Conservation (phyloP, 1,140 invertebrate genomes). For the Eupeodes corollae region DNA sequence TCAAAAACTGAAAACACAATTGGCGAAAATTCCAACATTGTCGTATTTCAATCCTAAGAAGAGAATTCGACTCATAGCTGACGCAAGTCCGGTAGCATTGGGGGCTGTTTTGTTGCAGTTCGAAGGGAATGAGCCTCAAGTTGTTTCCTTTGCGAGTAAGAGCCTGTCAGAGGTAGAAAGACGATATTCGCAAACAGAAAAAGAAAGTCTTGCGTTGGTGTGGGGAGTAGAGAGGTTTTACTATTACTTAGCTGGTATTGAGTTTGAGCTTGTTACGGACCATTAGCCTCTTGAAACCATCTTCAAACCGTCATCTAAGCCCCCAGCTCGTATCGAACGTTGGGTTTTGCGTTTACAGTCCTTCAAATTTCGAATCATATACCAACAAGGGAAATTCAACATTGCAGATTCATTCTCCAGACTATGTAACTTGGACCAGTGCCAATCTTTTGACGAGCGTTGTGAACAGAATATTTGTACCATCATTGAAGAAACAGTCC, state of each 20-base stretch:
- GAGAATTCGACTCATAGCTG: constrained; percentile 18
- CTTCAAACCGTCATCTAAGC: constrained; percentile 7
- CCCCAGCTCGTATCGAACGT: constrained; percentile 1
- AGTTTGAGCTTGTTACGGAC: constrained; percentile 25
- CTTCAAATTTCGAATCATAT: constrained; percentile 4
- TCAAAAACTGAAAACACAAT: constrained; percentile 15
- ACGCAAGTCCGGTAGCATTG: constrained; percentile 25
- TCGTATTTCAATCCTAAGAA: constrained; percentile 1
- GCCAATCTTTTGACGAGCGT: neutral
- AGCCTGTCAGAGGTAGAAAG: constrained; percentile 29
- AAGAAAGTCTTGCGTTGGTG: constrained; percentile 29
- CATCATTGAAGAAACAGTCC: constrained; percentile 2
- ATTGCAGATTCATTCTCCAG: constrained; percentile 4
- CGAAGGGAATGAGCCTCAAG: constrained; percentile 1
- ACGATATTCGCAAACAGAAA: constrained; percentile 36
- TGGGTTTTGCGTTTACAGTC: constrained; percentile 1
- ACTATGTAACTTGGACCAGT: neutral
- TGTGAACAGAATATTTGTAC: constrained; percentile 9
- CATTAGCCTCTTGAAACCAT: constrained; percentile 22
- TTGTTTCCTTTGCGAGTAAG: constrained; percentile 34
- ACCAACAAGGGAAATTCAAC: neutral
- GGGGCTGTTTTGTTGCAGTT: constrained; percentile 21
- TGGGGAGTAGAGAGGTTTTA: constrained; percentile 31
- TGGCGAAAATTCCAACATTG: constrained; percentile 15
- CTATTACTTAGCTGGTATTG: constrained; percentile 17